Conservation (phyloP, 2,797 vertebrate species). For the Epinephelus coioides region DNA sequence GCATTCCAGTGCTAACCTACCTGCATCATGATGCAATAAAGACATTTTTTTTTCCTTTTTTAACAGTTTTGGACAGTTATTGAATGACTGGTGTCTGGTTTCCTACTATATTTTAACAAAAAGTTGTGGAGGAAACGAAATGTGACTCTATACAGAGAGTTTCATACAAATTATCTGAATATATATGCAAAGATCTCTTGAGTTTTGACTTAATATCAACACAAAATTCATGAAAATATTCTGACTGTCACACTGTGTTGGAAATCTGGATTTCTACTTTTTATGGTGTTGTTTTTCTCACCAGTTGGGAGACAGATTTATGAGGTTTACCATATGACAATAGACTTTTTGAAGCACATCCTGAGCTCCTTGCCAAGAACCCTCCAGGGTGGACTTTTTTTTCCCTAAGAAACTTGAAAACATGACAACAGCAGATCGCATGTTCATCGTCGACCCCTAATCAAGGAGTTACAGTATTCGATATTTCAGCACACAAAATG, state of each 20-base stretch:
- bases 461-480: not conserved
- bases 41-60: no score
- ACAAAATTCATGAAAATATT: not conserved
- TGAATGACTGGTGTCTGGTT: not conserved
- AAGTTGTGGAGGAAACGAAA: not conserved
- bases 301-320: not conserved
- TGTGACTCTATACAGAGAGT: not conserved
- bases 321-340: not conserved
- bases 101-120: not conserved
- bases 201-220: not conserved
- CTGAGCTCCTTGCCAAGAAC: conserved; percentile 4
- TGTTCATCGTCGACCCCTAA: not conserved
- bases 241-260: not conserved
- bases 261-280: not conserved
- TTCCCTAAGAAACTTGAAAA: not conserved
- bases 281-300: not conserved
- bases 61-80: not conserved
- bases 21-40: no score
- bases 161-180: not conserved
- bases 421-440: not conserved
- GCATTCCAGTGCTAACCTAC: no score
- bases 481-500: not conserved
- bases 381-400: not conserved
- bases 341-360: conserved; percentile 3
- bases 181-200: not conserved